phyloP scores from a whole-genome alignment of 23 tunicate species.

The Trididemnum clinides region DNA sequence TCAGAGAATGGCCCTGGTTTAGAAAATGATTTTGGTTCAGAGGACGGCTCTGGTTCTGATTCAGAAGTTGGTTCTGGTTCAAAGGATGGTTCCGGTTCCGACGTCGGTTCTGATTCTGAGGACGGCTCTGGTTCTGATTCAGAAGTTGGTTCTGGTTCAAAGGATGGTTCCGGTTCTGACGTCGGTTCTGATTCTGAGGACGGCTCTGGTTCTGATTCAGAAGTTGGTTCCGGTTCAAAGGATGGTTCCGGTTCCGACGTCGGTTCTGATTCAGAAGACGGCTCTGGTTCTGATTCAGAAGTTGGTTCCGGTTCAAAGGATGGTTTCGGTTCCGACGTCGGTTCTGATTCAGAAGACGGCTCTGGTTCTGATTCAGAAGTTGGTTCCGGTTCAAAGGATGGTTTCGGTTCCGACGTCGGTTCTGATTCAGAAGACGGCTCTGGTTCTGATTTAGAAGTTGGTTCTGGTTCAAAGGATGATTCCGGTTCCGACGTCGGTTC shows the following conservation, averaged over 20 bases:
- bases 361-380: too few relatives aligned
- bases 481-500: too few relatives aligned
- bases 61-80: slow-evolving; percentile 22
- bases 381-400: too few relatives aligned
- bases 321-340: too few relatives aligned
- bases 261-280: slow-evolving; percentile 6
- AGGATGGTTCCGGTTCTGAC: slow-evolving; percentile 15
- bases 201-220: slow-evolving; percentile 35
- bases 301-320: too few relatives aligned
- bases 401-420: too few relatives aligned
- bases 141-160: slow-evolving; percentile 37
- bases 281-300: too few relatives aligned
- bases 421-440: too few relatives aligned
- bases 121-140: slow-evolving; percentile 47
- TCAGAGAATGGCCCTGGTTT: slow-evolving; percentile 3
- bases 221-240: slow-evolving; percentile 18
- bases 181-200: slow-evolving; percentile 30
- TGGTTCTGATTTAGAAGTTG: too few relatives aligned
- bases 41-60: slow-evolving; percentile 33
- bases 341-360: too few relatives aligned
- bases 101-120: slow-evolving; percentile 19
- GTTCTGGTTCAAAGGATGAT: too few relatives aligned
- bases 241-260: slow-evolving; percentile 5
- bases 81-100: slow-evolving; percentile 24
- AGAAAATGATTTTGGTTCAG: slow-evolving; percentile 26